These are phyloP conservation scores for Phyllotis vaccarum DNA, from an alignment of 2,797 vertebrate species.

Conservation along the genomic window DNA sequence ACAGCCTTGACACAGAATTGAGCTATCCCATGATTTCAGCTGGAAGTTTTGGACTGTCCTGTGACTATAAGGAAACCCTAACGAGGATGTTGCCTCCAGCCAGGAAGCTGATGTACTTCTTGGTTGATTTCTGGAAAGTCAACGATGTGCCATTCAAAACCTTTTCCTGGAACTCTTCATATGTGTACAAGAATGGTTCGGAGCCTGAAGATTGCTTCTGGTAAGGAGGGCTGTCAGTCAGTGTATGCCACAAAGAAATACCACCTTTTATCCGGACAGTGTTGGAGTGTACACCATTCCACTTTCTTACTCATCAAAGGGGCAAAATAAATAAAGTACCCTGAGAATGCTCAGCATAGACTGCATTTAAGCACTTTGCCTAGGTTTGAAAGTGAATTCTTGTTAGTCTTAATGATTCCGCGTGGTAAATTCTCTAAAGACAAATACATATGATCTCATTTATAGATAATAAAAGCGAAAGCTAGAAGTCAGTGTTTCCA, in stretches of 20 bases:
- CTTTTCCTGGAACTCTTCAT: conserved; percentile 89
- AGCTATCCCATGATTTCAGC: conserved; percentile 95
- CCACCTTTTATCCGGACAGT: background rate
- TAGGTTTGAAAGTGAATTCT: conserved; percentile 19
- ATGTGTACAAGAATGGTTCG: conserved; percentile 91
- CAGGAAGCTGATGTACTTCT: conserved; percentile 92
- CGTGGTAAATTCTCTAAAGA: conserved; percentile 11
- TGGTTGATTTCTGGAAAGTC: conserved; percentile 89
- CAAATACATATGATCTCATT: background rate
- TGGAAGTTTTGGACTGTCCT: conserved; percentile 97
- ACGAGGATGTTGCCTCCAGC: conserved; percentile 95
- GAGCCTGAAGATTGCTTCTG: conserved; percentile 94
- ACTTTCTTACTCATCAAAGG: background rate
- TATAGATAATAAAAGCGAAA: conserved; percentile 10
- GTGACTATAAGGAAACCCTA: conserved; percentile 94
- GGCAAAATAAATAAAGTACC: background rate
- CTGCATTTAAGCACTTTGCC: background rate
- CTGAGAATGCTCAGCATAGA: background rate
- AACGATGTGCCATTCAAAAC: conserved; percentile 69
- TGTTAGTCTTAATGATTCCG: background rate
- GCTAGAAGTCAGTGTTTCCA: conserved; percentile 17
- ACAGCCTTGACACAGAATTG: conserved; percentile 90
- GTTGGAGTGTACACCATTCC: background rate
- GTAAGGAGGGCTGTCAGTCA: conserved; percentile 86
- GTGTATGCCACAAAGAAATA: background rate